These are phyloP conservation scores for Erythrolamprus reginae DNA, from an alignment of 2,113 vertebrate genomes.

Conservation along the genomic window DNA sequence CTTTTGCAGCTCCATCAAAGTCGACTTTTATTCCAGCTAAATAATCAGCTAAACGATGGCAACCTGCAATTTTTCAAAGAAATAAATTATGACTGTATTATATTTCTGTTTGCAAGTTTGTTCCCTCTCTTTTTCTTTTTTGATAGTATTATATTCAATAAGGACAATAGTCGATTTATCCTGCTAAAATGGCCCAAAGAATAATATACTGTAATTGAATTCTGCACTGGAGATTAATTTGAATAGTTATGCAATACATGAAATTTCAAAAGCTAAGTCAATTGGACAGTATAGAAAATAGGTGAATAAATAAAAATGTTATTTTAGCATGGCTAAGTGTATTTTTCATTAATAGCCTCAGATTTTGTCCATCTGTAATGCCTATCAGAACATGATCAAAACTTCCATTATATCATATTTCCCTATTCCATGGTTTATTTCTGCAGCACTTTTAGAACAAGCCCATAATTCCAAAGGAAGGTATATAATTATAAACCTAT, in stretches of 20 bases:
- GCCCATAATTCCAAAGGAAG: neutral
- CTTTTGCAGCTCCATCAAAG: slow-evolving; percentile 78
- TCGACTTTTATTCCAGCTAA: slow-evolving; percentile 85
- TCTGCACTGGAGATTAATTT: neutral
- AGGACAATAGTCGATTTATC: neutral
- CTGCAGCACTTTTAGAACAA: neutral
- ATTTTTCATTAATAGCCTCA: neutral
- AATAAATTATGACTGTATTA: neutral
- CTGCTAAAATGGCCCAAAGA: neutral
- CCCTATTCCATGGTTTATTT: neutral
- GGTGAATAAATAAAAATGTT: neutral
- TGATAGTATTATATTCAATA: neutral
- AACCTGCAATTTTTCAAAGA: slow-evolving; percentile 66
- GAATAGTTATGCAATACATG: neutral
- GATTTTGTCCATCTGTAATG: neutral
- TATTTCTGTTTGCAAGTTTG: neutral
- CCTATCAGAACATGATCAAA: neutral
- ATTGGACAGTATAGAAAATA: neutral
- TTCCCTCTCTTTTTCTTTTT: neutral
- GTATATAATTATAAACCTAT: neutral
- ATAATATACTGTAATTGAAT: neutral
- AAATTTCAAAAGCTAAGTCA: neutral
- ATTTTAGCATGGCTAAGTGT: neutral
- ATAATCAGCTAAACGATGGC: slow-evolving; percentile 89
- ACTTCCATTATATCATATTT: neutral